A percentile compares a stretch with the other conserved stretches of the same genome.
Conservation (phyloP, 2,113 vertebrate species). For the Upupa epops region DNA sequence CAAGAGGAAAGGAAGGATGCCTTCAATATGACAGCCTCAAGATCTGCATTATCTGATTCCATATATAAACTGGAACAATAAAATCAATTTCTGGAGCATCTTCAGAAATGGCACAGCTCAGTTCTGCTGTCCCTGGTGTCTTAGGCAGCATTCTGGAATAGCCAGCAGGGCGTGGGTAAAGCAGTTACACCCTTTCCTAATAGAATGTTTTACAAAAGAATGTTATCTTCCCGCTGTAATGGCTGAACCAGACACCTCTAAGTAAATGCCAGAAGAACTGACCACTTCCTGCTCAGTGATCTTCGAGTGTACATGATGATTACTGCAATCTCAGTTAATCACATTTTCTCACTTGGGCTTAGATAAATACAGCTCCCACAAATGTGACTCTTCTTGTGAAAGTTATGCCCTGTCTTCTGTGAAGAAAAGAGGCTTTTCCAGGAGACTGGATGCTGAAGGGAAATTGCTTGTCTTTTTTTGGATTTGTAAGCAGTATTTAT, state of each 20-base stretch:
- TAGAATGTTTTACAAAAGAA: neutral
- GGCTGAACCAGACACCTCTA: neutral
- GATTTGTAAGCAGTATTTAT: neutral
- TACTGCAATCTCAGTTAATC: neutral
- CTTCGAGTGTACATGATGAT: neutral
- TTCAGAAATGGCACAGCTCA: neutral
- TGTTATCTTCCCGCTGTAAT: accelerated
- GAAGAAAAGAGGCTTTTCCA: neutral
- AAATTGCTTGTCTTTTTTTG: neutral
- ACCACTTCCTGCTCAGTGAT: neutral
- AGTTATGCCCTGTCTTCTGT: neutral
- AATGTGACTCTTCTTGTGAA: neutral
- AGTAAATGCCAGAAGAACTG: neutral
- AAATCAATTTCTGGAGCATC: neutral
- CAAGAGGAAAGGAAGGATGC: neutral
- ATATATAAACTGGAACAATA: neutral
- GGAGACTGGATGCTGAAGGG: neutral
- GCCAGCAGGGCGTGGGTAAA: neutral
- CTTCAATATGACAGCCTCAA: neutral
- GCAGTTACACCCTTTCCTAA: neutral
- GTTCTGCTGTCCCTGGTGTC: neutral
- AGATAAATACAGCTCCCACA: neutral
- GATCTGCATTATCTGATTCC: neutral
- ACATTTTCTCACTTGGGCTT: neutral
- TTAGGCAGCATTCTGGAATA: neutral